A percentile compares a stretch with the other conserved stretches of the same genome.
Conservation (phyloP, 2,797 vertebrate genomes). For the Galago senegalensis region DNA sequence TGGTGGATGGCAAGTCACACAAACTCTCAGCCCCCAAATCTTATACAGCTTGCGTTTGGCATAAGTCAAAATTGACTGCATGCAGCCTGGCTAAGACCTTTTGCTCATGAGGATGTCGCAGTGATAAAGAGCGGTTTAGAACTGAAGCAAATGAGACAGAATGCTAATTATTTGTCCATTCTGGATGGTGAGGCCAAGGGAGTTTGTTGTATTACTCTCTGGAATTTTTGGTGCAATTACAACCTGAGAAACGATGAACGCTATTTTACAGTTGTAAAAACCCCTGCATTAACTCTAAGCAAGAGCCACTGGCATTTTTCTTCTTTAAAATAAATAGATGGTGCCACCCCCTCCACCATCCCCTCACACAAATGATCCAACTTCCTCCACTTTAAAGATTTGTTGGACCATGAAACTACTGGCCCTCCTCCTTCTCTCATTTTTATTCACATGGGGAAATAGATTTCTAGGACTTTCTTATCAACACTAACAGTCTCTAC, state of each 20-base stretch:
- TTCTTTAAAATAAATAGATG: background rate
- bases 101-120: background rate
- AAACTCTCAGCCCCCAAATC: background rate
- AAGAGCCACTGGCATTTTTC: background rate
- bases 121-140: slow-evolving; percentile 9
- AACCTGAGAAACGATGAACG: background rate
- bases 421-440: background rate
- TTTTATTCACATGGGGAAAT: background rate
- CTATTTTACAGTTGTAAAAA: background rate
- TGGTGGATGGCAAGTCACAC: background rate
- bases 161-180: background rate
- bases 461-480: background rate
- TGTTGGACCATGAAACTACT: background rate
- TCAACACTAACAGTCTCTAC: background rate
- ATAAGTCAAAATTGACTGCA: background rate
- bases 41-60: background rate
- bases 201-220: background rate
- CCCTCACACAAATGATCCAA: background rate
- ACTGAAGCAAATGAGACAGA: background rate
- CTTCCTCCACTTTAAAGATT: background rate
- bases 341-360: background rate
- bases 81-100: background rate
- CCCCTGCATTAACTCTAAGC: background rate
- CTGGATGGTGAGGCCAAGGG: background rate
- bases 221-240: background rate